Base-by-base conservation (phyloP, 2,888 invertebrate species). In the Cephus pulcher region DNA sequence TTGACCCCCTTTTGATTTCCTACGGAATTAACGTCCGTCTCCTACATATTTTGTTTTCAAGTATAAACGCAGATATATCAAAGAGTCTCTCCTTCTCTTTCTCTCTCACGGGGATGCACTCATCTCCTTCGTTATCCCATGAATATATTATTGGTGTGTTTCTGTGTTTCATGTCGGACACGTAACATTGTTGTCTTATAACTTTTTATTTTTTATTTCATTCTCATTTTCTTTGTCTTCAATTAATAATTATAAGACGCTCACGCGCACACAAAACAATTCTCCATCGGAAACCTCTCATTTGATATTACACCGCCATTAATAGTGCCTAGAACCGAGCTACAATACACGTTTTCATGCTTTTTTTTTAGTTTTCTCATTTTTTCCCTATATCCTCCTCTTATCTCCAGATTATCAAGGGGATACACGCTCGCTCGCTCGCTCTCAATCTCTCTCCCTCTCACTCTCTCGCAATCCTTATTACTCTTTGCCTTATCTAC, bases 401-500 rank as follows among this genome's bases (percentile, higher is more conserved):
- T 23, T 56, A 56, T 56, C 56, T 56, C 56, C 23, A 23, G 56
- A 56, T 56, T 56, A 56, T 23, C 56, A 56, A 56, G 56, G 56
- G 23, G 56, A 56, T 56, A 56, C 23, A 56, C 56, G 56, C 30
- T 30, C 30, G 30, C 30, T 30, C 23, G 56, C 56, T 56, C 56
- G 23, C 56, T 23, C 56, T 35, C 35, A 12, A 35, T 35, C 35
- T 35, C 35, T 35, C 35, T 35, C 35, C 35, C 35, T 23, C 56
- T 56, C 56, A 23, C 56, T 56, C 56, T 56, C 56, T 56, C 56
- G 9, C 56, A 56, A 40, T 81, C 75, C 75, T 80, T 79, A 79
- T 78, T 82, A 73, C 32, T 75, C 79, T 78, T 75, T 9, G 70
- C 76, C 75, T 40, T 35, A 73, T 77, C 70, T 75, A 75, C 74